phyloP scores from a whole-genome alignment of 2,888 invertebrate species.

The Teleiodes luculella region DNA sequence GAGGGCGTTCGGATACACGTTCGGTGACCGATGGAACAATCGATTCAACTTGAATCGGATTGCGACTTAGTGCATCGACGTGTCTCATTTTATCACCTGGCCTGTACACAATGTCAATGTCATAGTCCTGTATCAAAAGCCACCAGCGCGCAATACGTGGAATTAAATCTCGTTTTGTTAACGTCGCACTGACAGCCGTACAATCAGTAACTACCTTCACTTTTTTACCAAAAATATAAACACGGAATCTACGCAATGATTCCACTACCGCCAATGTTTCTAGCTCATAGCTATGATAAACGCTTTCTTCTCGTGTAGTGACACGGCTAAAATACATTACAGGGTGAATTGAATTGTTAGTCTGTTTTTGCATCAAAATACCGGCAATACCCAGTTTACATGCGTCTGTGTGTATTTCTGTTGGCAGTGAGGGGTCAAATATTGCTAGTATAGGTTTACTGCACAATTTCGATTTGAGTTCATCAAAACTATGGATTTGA shows the following conservation, averaged over 20 bases:
- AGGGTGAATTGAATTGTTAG: conserved; percentile 21
- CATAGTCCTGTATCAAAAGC: conserved; percentile 36
- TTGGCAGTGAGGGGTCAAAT: conserved; percentile 26
- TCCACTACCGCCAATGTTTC: conserved; percentile 38
- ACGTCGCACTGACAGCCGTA: conserved; percentile 31
- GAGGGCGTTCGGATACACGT: too few species aligned
- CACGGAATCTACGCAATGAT: conserved; percentile 29
- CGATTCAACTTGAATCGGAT: too few species aligned
- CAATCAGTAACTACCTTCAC: conserved; percentile 35
- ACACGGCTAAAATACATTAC: conserved; percentile 34
- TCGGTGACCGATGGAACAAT: too few species aligned
- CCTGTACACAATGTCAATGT: conserved; percentile 36
- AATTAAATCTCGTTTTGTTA: conserved; percentile 32
- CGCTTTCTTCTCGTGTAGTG: conserved; percentile 27
- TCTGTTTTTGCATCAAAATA: conserved; percentile 30
- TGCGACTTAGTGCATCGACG: conserved; percentile 40
- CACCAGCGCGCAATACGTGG: conserved; percentile 41
- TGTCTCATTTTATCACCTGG: conserved; percentile 35
- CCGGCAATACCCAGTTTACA: conserved; percentile 29
- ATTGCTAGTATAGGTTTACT: conserved; percentile 30
- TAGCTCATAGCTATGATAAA: conserved; percentile 37
- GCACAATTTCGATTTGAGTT: conserved; percentile 24
- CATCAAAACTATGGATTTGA: conserved; percentile 20
- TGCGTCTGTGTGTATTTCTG: conserved; percentile 34
- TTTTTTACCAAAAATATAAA: conserved; percentile 27